phyloP scores from a whole-genome alignment of 1,140 invertebrate genomes.

The Zaprionus camerounensis region DNA sequence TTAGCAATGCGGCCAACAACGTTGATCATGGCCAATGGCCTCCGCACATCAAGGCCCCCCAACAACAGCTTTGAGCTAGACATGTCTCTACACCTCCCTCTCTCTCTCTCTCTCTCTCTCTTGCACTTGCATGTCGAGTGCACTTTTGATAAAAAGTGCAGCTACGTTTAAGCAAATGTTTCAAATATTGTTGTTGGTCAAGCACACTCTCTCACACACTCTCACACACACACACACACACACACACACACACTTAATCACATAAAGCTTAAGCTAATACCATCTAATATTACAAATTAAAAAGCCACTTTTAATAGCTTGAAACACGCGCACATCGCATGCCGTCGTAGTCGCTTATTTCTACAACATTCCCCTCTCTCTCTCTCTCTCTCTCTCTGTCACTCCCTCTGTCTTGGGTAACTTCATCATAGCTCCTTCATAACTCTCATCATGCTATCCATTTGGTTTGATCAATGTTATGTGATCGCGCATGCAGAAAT shows the following conservation, averaged over 20 bases:
- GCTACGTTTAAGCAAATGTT: constrained; percentile 6
- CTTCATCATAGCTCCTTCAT: not conserved
- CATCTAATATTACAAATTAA: constrained; percentile 8
- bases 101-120: not conserved
- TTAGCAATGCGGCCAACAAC: constrained; percentile 71
- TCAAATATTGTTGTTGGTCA: constrained; percentile 12
- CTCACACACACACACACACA: not conserved
- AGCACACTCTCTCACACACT: not conserved
- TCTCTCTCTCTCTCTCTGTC: not conserved
- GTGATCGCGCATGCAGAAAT: constrained; percentile 2
- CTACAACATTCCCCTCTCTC: not conserved
- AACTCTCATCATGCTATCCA: constrained; percentile 10
- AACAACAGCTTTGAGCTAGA: constrained; percentile 9
- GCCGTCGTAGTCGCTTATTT: not conserved
- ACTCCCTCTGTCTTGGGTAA: not conserved
- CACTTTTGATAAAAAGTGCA: constrained; percentile 7
- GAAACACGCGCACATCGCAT: constrained; percentile 6
- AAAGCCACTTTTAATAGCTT: not conserved
- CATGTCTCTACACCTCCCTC: constrained; percentile 1
- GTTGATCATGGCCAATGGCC: constrained; percentile 55
- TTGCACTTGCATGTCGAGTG: not conserved
- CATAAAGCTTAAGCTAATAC: constrained; percentile 7
- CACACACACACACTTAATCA: not conserved
- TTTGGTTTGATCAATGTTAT: constrained; percentile 24
- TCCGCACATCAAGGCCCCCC: constrained; percentile 18